Evolutionary conservation across 2,797 vertebrate species (phyloP), one percentile per base, ranked within the genome.

Genomic region (Crax fasciolata): DNA sequence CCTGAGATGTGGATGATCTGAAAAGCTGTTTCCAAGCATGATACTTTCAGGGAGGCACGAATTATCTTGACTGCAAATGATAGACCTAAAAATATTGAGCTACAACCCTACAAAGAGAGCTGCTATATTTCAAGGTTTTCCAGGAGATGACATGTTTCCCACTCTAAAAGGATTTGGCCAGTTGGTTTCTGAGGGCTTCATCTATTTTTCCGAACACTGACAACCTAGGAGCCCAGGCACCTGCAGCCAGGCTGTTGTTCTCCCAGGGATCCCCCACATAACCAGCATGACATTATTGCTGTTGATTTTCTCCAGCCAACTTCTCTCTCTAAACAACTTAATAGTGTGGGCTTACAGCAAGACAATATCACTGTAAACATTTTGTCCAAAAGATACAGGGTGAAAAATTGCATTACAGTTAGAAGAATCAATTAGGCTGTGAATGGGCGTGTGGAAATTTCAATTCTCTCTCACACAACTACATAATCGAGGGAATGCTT

Each of bases 371-470:
- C 52, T 74, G 59, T 49, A 86, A 95, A 95, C 2, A 62, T 83
- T 96, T 95, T 95, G 94, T 96, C 93, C 94, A 93, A 94, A 88
- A 94, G 76, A 95, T 91, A 86, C 84, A 86, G 88, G 87, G 75
- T 87, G 72, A 88, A 96, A 97, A 97, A 97, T 94, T 96, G 95
- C 52, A 95, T 96, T 97, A 95, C 87, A 95, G 93, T 96, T 95
- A 88, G 96, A 98, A 92, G 97, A 98, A 97, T 97, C 97, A 98
- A 98, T 98, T 98, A 98, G 94, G 92, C 95, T 85, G 75, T 89
- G 94, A 96, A 96, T 4, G 76, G 94, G 88, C 32, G 21, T 97
- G 97, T 96, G 96, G 97, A 97, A 97, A 97, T 98, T 97, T 97
- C 97, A 97, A 89, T 97, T 97, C 96, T 96, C 90, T 94, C 91